Percentiles rank a stretch among this genome's conserved stretches.
These are phyloP conservation scores for Eulemur mongoz DNA, from an alignment of 2,797 vertebrate genomes.

Conservation along the genomic window DNA sequence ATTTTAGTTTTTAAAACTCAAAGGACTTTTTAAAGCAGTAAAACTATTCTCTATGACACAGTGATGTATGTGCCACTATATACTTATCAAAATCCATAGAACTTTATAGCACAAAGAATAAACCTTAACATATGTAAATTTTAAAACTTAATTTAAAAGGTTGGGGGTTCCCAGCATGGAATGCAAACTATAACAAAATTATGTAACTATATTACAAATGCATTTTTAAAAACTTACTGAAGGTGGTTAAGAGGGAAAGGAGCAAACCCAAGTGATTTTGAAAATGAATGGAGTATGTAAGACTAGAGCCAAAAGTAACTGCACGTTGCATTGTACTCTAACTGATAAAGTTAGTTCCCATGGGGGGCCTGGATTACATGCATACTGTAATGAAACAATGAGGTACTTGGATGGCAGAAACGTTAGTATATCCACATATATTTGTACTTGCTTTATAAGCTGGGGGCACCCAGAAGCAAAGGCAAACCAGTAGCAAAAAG, in stretches of 20 bases:
- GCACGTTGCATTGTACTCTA: background rate
- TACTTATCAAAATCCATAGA: no score
- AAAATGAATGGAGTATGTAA: background rate
- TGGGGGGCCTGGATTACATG: no score
- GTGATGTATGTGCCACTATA: background rate
- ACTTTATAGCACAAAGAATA: no score
- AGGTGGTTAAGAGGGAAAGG: no score
- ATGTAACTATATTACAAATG: background rate
- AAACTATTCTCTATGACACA: background rate
- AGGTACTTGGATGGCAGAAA: background rate
- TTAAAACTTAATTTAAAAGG: no score
- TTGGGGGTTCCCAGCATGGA: no score
- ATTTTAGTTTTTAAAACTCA: background rate
- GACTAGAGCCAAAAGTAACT: background rate
- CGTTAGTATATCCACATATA: background rate
- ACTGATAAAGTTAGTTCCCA: background rate
- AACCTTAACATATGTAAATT: no score
- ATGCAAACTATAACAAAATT: background rate
- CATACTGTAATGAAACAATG: background rate
- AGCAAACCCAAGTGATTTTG: background rate
- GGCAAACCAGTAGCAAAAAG: background rate
- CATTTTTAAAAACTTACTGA: background rate
- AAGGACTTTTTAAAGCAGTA: background rate
- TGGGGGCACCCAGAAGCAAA: background rate
- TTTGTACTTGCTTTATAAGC: background rate